Evolutionary conservation across 2,888 invertebrate genomes (phyloP).

Genomic region (Operophtera brumata): DNA sequence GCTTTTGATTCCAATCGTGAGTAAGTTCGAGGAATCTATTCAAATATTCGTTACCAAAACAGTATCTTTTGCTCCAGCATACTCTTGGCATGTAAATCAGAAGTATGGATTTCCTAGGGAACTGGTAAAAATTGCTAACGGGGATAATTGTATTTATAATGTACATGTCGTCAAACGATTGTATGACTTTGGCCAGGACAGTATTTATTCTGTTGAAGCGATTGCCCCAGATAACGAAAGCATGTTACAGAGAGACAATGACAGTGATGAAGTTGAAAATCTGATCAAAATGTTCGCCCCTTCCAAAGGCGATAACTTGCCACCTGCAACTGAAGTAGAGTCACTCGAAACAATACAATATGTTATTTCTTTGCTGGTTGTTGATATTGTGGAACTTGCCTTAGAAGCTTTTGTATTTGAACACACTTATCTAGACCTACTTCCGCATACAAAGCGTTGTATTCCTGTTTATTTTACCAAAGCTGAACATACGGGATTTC

Average conservation of each 20-base stretch:
- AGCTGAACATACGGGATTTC: constrained; percentile 56
- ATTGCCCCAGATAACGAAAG: constrained; percentile 44
- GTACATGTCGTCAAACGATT: constrained; percentile 51
- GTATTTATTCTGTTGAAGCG: constrained; percentile 38
- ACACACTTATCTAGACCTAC: constrained; percentile 46
- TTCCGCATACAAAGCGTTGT: constrained; percentile 40
- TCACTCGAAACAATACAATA: constrained; percentile 33
- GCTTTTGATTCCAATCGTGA: constrained; percentile 53
- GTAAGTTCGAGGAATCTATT: constrained; percentile 36
- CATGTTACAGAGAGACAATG: constrained; percentile 38
- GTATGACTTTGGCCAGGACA: constrained; percentile 38
- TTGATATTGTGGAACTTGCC: constrained; percentile 47
- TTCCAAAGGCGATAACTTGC: constrained; percentile 12
- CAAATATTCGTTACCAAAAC: constrained; percentile 45
- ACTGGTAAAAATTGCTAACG: constrained; percentile 40
- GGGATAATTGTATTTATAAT: constrained; percentile 48
- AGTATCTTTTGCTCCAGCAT: constrained; percentile 52
- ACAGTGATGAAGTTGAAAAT: constrained; percentile 34
- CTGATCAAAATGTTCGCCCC: constrained; percentile 33
- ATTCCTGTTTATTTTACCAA: constrained; percentile 56
- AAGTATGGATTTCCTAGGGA: constrained; percentile 47
- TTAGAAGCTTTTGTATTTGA: constrained; percentile 59
- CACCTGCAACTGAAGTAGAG: constrained; percentile 21
- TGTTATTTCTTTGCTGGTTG: constrained; percentile 40
- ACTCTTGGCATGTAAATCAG: constrained; percentile 58